These are phyloP conservation scores for Eublepharis macularius DNA, from an alignment of 2,113 vertebrate genomes.

Conservation along the genomic window DNA sequence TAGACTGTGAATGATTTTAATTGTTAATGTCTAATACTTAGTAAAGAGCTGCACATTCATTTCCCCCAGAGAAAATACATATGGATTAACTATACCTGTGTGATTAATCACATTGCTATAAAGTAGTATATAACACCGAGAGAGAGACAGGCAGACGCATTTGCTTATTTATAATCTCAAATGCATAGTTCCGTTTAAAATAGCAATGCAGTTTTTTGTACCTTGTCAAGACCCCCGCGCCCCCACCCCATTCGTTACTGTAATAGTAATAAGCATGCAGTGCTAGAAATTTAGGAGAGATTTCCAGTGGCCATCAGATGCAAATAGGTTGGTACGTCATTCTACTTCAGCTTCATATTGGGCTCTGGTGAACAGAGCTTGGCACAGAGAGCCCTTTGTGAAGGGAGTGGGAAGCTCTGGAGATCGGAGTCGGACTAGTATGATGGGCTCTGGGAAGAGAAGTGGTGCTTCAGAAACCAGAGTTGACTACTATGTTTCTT, in stretches of 20 bases:
- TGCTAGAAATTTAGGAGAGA: background rate
- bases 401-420: constrained; percentile 19
- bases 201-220: background rate
- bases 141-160: background rate
- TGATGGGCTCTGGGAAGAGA: constrained; percentile 34
- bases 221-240: background rate
- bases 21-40: constrained; percentile 44
- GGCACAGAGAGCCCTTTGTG: constrained; percentile 28
- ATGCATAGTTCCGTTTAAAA: background rate
- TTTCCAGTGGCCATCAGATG: constrained; percentile 1
- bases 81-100: background rate
- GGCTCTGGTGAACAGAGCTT: constrained; percentile 42
- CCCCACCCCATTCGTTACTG: background rate
- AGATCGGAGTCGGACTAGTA: background rate
- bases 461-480: background rate
- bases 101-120: background rate
- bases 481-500: constrained; percentile 60
- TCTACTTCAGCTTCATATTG: constrained; percentile 26
- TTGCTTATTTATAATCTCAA: constrained; percentile 24
- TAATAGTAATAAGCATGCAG: background rate
- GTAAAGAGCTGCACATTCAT: constrained; percentile 14
- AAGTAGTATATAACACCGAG: background rate
- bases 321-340: constrained; percentile 47
- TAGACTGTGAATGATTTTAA: constrained; percentile 43
- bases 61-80: constrained; percentile 40